Conservation (phyloP, 2,888 invertebrate genomes). For the Dolomedes plantarius region DNA sequence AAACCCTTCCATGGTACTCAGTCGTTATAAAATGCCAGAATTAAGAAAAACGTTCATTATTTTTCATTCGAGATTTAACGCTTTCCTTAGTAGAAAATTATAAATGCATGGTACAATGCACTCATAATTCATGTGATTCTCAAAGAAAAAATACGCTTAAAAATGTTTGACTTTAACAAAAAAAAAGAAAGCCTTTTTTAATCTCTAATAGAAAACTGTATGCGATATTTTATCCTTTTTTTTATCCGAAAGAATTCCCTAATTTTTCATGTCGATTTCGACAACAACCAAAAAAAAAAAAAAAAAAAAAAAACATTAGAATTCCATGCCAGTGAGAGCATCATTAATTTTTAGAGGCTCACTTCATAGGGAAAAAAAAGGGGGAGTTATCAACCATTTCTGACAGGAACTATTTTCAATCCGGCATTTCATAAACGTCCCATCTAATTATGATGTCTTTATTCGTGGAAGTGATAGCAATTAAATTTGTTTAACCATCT, state of each 20-base stretch:
- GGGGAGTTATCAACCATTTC: constrained; percentile 22
- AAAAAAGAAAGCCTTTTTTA: too few relatives aligned
- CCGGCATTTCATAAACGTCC: constrained; percentile 30
- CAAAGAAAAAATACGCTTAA: too few relatives aligned
- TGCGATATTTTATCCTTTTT: too few relatives aligned
- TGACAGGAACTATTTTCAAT: constrained; percentile 16
- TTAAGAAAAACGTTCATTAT: too few relatives aligned
- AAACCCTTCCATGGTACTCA: too few relatives aligned
- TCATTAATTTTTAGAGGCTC: constrained; percentile 31
- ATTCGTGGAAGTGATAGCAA: constrained; percentile 47
- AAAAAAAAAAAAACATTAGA: background rate
- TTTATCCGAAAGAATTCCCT: constrained; percentile 32
- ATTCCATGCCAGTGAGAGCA: background rate
- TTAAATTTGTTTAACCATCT: constrained; percentile 68
- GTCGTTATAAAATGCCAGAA: too few relatives aligned
- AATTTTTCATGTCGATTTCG: constrained; percentile 37
- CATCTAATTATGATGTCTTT: constrained; percentile 52
- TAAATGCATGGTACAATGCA: too few relatives aligned
- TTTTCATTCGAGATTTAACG: too few relatives aligned
- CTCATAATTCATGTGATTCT: too few relatives aligned
- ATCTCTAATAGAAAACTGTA: too few relatives aligned
- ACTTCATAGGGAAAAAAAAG: constrained; percentile 3
- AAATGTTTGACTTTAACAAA: too few relatives aligned
- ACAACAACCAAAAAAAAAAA: background rate
- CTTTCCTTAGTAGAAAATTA: too few relatives aligned